phyloP scores from a whole-genome alignment of 1,140 invertebrate genomes.

The Drosophila pruinosa region DNA sequence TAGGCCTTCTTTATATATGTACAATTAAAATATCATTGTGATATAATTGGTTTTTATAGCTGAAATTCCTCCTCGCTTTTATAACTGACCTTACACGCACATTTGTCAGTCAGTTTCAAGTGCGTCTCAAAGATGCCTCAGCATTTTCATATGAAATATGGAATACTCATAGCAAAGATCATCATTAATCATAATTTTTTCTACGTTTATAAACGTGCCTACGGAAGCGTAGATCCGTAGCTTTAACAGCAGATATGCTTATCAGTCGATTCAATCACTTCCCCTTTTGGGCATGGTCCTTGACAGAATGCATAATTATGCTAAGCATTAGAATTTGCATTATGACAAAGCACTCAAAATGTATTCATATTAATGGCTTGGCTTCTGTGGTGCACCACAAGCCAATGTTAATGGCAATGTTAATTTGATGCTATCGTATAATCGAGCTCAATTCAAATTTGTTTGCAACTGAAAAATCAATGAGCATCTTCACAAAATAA shows the following conservation, averaged over 20 bases:
- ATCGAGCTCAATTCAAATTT: conserved; percentile 54
- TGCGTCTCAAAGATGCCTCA: conserved; percentile 3
- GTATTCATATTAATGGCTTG: neutral
- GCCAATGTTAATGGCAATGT: conserved; percentile 1
- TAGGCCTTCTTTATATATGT: neutral
- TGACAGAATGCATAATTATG: conserved; percentile 23
- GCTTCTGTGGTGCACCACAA: neutral
- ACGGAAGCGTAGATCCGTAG: conserved; percentile 37
- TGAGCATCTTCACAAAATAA: conserved; percentile 21
- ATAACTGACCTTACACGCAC: conserved; percentile 37
- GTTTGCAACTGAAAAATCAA: conserved; percentile 56
- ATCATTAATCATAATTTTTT: conserved; percentile 37
- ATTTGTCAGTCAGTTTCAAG: conserved; percentile 19
- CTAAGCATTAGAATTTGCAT: conserved; percentile 62
- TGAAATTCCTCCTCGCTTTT: neutral
- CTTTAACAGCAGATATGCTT: neutral
- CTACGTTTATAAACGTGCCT: conserved; percentile 15
- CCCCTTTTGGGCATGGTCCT: conserved; percentile 4
- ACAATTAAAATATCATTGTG: neutral
- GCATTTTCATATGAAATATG: conserved; percentile 13
- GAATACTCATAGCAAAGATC: neutral
- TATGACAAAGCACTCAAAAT: conserved; percentile 13
- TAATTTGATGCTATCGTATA: conserved; percentile 43
- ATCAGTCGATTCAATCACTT: neutral
- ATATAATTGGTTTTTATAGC: neutral